Conservation (phyloP, 2,113 vertebrate genomes). For the Ptilorrhoa leucosticta region DNA sequence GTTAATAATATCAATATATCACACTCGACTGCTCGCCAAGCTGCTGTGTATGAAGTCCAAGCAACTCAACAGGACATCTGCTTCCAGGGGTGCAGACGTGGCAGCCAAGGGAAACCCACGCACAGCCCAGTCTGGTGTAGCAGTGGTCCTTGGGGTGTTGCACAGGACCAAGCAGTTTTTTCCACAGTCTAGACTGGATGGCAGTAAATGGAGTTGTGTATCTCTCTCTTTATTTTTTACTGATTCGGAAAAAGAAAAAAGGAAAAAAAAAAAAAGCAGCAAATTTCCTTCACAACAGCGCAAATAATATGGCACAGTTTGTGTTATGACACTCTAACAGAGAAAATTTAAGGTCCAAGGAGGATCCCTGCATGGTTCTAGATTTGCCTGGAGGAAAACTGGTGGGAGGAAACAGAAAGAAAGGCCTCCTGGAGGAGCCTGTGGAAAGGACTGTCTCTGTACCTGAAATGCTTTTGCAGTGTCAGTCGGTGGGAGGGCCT, state of each 20-base stretch:
- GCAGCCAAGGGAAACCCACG: fast-evolving
- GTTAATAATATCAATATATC: neutral
- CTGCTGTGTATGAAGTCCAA: neutral
- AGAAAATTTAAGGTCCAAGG: too few relatives aligned
- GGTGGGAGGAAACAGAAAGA: neutral
- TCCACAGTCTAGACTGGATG: neutral
- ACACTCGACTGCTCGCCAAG: neutral
- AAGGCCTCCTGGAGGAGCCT: neutral
- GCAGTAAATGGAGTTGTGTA: neutral
- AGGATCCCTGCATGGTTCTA: neutral
- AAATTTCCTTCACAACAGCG: fast-evolving
- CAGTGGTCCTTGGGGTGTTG: too few relatives aligned
- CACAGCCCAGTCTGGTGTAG: neutral
- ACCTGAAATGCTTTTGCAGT: neutral
- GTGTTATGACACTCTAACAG: neutral
- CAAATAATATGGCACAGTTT: neutral
- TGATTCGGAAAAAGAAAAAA: neutral
- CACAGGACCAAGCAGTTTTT: neutral
- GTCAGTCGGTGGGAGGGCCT: neutral
- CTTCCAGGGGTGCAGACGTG: fast-evolving
- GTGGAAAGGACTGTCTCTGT: neutral
- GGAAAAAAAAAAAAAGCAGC: too few relatives aligned
- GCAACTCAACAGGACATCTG: neutral
- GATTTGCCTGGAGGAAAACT: too few relatives aligned
- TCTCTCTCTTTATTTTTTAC: neutral